phyloP scores from a whole-genome alignment of 1,140 invertebrate genomes.

The Conus betulinus region DNA sequence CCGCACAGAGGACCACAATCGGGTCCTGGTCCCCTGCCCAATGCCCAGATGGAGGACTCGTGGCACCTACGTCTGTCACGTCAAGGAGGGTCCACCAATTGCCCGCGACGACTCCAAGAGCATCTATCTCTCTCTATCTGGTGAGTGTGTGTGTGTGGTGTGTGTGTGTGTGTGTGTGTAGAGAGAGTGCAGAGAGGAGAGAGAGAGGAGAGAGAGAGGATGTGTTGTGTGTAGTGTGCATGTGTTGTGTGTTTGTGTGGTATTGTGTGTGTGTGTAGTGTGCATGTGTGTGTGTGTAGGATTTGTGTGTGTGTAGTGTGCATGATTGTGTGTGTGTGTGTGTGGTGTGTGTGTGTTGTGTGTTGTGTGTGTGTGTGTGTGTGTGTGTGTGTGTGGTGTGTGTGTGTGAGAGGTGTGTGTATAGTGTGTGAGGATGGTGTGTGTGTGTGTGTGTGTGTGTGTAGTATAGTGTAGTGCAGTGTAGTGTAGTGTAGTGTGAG shows the following conservation, averaged over 20 bases:
- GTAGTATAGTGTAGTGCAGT: too few relatives aligned
- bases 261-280: too few relatives aligned
- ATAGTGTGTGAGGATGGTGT: not conserved
- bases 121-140: constrained; percentile 41
- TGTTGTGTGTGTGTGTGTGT: not conserved
- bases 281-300: not conserved
- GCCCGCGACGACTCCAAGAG: constrained; percentile 36
- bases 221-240: not conserved
- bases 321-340: not conserved
- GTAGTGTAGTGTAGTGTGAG: too few relatives aligned
- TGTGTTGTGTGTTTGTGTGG: not conserved
- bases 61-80: constrained; percentile 94
- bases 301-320: not conserved
- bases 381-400: too few relatives aligned
- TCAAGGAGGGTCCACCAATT: constrained; percentile 81
- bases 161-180: not conserved
- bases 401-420: too few relatives aligned
- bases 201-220: too few relatives aligned
- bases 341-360: not conserved
- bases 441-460: too few relatives aligned
- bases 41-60: constrained; percentile 92
- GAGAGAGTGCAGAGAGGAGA: too few relatives aligned
- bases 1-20: constrained; percentile 86
- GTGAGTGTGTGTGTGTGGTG: constrained; percentile 23
- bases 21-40: constrained; percentile 91